phyloP scores from a whole-genome alignment of 2,888 invertebrate species.

The Eupithecia insigniata region DNA sequence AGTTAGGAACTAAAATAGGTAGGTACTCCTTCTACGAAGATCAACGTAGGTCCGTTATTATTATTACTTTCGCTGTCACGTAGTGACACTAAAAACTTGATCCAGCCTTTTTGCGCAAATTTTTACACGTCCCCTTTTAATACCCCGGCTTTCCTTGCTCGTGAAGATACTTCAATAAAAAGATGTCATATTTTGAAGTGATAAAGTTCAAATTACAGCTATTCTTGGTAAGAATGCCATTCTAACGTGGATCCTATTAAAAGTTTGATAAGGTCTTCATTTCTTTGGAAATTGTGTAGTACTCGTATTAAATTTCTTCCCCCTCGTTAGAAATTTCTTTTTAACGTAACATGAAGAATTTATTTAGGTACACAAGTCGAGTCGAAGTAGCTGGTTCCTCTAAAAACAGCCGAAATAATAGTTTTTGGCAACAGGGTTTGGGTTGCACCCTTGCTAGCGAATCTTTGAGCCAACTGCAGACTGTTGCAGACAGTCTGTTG shows the following conservation, averaged over 20 bases:
- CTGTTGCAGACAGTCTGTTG: no score
- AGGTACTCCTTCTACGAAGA: not conserved
- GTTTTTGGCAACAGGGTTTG: not conserved
- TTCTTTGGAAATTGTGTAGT: not conserved
- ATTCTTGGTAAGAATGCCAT: constrained; percentile 7
- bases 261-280: constrained; percentile 1
- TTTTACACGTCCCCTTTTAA: constrained; percentile 11
- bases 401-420: not conserved
- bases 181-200: constrained; percentile 7
- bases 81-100: constrained; percentile 10
- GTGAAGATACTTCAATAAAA: constrained; percentile 11
- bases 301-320: not conserved
- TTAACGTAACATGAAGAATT: not conserved
- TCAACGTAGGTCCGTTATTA: not conserved
- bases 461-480: no score
- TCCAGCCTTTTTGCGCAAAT: constrained; percentile 9
- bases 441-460: not conserved
- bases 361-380: not conserved
- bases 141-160: constrained; percentile 8
- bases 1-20: not conserved
- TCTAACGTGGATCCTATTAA: not conserved
- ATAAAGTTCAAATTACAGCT: constrained; percentile 11
- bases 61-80: constrained; percentile 8
- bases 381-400: not conserved
- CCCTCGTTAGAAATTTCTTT: constrained; percentile 5